These are phyloP conservation scores for Tyrophagus putrescentiae DNA, from an alignment of 1,140 invertebrate genomes.

Conservation along the genomic window DNA sequence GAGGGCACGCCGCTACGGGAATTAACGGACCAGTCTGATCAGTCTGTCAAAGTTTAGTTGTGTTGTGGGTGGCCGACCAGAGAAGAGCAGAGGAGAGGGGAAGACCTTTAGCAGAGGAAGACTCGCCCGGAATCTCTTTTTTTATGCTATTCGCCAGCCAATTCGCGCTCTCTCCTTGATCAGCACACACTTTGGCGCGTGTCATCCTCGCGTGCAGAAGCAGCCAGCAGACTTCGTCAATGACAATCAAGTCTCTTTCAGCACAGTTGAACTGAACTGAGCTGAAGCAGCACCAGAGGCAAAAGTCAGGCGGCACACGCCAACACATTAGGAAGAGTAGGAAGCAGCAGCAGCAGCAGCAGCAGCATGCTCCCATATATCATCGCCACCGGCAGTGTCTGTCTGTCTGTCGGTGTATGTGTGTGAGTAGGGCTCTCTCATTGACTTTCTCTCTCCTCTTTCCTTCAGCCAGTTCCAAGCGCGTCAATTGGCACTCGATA, in stretches of 20 bases:
- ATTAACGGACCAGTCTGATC: neutral
- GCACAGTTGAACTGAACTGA: neutral
- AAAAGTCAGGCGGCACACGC: neutral
- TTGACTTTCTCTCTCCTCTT: no score
- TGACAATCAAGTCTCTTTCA: neutral
- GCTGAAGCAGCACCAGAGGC: neutral
- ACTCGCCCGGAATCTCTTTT: no score
- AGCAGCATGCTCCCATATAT: neutral
- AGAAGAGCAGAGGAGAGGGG: no score
- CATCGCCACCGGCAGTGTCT: neutral
- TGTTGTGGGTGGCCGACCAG: conserved; percentile 8
- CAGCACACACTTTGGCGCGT: neutral
- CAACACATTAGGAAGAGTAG: neutral
- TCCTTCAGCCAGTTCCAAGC: no score
- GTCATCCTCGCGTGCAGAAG: neutral
- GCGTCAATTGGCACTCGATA: no score
- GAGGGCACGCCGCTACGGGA: neutral
- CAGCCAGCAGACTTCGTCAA: neutral
- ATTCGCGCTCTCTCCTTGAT: no score
- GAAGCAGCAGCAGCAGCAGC: no score
- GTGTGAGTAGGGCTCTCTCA: no score
- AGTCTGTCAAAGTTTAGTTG: no score
- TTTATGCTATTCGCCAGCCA: no score
- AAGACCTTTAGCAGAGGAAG: no score
- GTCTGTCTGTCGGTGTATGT: no score